Percentiles rank a stretch among this genome's conserved stretches.
These are phyloP conservation scores for Platycheirus rosarum DNA, from an alignment of 2,888 invertebrate genomes.

Conservation along the genomic window DNA sequence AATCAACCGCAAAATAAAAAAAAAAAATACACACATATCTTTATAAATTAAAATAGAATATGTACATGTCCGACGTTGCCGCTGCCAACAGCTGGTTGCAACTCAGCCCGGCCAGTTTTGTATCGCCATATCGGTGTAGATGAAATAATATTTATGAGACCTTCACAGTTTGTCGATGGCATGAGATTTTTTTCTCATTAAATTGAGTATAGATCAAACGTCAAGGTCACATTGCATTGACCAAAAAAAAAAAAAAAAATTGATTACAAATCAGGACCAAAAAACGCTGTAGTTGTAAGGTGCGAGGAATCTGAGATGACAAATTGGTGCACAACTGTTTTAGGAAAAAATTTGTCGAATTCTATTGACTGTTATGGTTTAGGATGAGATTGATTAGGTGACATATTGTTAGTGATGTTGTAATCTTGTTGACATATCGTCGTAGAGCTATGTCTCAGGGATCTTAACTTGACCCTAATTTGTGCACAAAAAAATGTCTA, in stretches of 20 bases:
- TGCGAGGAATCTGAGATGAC: slow-evolving; percentile 47
- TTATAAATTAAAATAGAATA: background rate
- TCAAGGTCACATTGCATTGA: slow-evolving; percentile 53
- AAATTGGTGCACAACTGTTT: slow-evolving; percentile 40
- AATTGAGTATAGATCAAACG: slow-evolving; percentile 32
- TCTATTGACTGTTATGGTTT: slow-evolving; percentile 25
- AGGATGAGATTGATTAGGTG: slow-evolving; percentile 26
- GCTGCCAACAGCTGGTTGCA: slow-evolving; percentile 11
- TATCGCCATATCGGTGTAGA: background rate
- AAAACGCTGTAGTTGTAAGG: slow-evolving; percentile 35
- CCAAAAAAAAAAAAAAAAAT: slow-evolving; percentile 20
- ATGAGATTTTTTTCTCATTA: slow-evolving; percentile 48
- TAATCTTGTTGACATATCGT: slow-evolving; percentile 18
- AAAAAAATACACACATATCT: background rate
- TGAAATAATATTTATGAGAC: slow-evolving; percentile 53
- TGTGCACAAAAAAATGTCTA: background rate
- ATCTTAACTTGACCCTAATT: slow-evolving; percentile 17
- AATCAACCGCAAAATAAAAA: slow-evolving; percentile 57
- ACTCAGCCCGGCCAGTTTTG: background rate
- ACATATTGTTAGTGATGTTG: slow-evolving; percentile 17
- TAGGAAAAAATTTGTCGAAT: slow-evolving; percentile 30
- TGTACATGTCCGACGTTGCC: background rate
- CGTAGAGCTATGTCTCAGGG: slow-evolving; percentile 4
- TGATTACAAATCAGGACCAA: slow-evolving; percentile 35
- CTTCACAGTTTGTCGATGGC: slow-evolving; percentile 44